Evolutionary conservation across 2,888 invertebrate species (phyloP).

Genomic region (Synanthedon myopaeformis): DNA sequence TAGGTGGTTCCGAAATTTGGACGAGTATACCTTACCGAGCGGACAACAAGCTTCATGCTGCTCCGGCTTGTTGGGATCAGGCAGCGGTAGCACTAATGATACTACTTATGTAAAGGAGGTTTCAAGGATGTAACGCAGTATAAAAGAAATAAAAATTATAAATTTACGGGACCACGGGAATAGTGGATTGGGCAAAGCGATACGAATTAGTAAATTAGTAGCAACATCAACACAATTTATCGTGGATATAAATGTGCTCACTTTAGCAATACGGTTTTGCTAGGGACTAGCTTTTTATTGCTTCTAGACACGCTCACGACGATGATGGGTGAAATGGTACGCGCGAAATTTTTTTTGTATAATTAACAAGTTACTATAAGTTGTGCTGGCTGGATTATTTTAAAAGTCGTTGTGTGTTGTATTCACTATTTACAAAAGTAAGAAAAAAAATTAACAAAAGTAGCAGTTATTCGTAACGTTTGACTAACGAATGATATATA

Average conservation of each 20-base stretch:
- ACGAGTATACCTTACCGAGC: slow-evolving; percentile 74
- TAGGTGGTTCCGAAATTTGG: slow-evolving; percentile 17
- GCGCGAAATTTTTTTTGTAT: no score
- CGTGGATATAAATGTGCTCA: slow-evolving; percentile 32
- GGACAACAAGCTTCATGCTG: slow-evolving; percentile 93
- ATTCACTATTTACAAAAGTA: background rate
- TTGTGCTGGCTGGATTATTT: background rate
- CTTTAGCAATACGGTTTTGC: slow-evolving; percentile 31
- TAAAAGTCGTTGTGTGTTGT: background rate
- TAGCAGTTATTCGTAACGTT: no score
- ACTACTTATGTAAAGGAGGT: slow-evolving; percentile 67
- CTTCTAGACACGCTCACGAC: slow-evolving; percentile 20
- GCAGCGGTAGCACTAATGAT: slow-evolving; percentile 83
- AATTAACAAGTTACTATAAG: no score
- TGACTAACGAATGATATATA: no score
- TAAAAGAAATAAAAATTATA: slow-evolving; percentile 35
- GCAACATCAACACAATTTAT: slow-evolving; percentile 40
- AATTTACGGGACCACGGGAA: slow-evolving; percentile 36
- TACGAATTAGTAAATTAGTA: slow-evolving; percentile 70
- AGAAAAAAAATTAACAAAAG: background rate
- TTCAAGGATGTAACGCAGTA: slow-evolving; percentile 53
- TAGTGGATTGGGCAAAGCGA: slow-evolving; percentile 57
- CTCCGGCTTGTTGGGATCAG: slow-evolving; percentile 87
- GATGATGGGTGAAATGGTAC: no score
- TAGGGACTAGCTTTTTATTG: slow-evolving; percentile 21